Conservation (phyloP, 2,888 invertebrate genomes). For the Autographa gamma region DNA sequence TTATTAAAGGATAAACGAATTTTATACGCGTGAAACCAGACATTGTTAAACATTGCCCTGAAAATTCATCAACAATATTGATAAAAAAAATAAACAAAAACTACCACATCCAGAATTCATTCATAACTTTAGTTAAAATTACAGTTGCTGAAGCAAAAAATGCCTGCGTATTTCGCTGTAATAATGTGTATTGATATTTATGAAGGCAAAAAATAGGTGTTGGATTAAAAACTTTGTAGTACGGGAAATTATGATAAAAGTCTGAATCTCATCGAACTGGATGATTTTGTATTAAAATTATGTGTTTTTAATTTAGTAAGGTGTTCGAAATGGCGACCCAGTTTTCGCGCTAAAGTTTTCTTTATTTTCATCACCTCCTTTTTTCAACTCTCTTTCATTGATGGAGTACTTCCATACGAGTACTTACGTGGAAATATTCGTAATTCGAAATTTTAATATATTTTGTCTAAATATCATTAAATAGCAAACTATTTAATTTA, state of each 20-base stretch:
- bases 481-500: too few relatives aligned
- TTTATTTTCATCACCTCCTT: too few relatives aligned
- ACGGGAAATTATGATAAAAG: not conserved
- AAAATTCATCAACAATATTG: not conserved
- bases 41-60: not conserved
- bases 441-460: too few relatives aligned
- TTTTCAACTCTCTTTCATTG: too few relatives aligned
- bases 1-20: not conserved
- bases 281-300: not conserved
- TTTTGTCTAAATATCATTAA: too few relatives aligned
- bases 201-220: conserved; percentile 29
- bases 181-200: conserved; percentile 26
- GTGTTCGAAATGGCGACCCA: too few relatives aligned
- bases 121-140: conserved; percentile 1
- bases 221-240: conserved; percentile 24
- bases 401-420: too few relatives aligned
- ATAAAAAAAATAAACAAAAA: not conserved
- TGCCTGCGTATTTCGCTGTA: not conserved
- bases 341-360: too few relatives aligned
- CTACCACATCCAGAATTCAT: not conserved
- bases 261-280: not conserved
- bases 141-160: conserved; percentile 6
- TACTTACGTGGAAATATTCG: too few relatives aligned
- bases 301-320: too few relatives aligned
- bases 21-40: not conserved